Percentiles rank a stretch among this genome's conserved stretches.
Evolutionary conservation across 2,888 invertebrate genomes (phyloP).

Genomic region (Caenorhabditis macrosperma): DNA sequence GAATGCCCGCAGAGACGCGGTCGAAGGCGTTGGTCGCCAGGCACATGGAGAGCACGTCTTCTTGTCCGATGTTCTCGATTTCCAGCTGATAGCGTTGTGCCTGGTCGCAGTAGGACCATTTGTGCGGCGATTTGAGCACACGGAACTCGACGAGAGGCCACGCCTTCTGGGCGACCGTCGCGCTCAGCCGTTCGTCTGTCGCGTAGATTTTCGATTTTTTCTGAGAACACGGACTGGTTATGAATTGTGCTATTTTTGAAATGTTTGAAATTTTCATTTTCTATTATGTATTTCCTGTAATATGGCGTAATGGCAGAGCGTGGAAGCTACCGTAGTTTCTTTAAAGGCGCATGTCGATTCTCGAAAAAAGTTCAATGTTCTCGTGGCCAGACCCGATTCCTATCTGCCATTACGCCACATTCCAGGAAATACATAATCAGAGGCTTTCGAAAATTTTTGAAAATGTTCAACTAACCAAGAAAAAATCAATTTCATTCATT

Average conservation of each 20-base stretch:
- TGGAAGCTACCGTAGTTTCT: no score
- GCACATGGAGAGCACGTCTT: slow-evolving; percentile 57
- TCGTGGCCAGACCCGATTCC: no score
- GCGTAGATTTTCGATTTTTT: slow-evolving; percentile 64
- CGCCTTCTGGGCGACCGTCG: slow-evolving; percentile 58
- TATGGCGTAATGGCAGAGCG: no score
- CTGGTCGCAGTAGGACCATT: slow-evolving; percentile 64
- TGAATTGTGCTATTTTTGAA: background rate
- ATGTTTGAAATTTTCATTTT: background rate
- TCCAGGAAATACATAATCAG: no score
- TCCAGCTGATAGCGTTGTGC: slow-evolving; percentile 57
- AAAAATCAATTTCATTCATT: no score
- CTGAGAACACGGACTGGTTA: slow-evolving; percentile 21
- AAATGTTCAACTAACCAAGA: no score
- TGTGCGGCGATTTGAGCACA: slow-evolving; percentile 40
- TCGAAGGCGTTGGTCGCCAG: slow-evolving; percentile 68
- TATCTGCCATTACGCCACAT: no score
- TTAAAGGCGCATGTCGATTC: no score
- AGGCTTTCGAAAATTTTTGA: no score
- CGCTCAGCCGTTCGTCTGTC: slow-evolving; percentile 66
- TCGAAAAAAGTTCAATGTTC: no score
- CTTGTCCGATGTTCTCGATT: slow-evolving; percentile 67
- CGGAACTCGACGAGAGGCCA: slow-evolving; percentile 74
- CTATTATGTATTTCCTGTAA: no score
- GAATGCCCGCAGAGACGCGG: slow-evolving; percentile 44